These are phyloP conservation scores for Chrysemys picta DNA, from an alignment of 2,113 vertebrate genomes.

Conservation along the genomic window DNA sequence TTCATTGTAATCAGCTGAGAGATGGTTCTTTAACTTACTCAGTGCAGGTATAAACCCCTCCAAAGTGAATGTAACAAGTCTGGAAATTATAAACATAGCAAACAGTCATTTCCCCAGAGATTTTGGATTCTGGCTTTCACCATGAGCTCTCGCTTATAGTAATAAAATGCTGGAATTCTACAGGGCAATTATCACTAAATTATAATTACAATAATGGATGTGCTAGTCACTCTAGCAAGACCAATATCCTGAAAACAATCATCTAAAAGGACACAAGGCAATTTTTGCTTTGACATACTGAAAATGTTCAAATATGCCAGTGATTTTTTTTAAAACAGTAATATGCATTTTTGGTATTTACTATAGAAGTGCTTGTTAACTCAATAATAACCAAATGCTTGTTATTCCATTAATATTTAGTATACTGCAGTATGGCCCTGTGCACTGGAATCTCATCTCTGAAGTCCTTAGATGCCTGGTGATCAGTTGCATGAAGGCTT, in stretches of 20 bases:
- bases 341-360: slow-evolving; percentile 72
- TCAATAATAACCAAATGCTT: slow-evolving; percentile 64
- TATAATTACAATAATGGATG: slow-evolving; percentile 73
- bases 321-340: slow-evolving; percentile 61
- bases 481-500: slow-evolving; percentile 47
- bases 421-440: slow-evolving; percentile 40
- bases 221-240: slow-evolving; percentile 66
- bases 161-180: slow-evolving; percentile 66
- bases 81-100: slow-evolving; percentile 78
- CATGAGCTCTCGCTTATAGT: slow-evolving; percentile 46
- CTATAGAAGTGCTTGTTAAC: slow-evolving; percentile 75
- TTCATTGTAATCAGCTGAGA: slow-evolving; percentile 68
- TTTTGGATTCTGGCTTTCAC: slow-evolving; percentile 35
- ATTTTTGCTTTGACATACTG: slow-evolving; percentile 68
- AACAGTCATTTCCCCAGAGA: slow-evolving; percentile 56
- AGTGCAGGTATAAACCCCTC: slow-evolving; percentile 63
- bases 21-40: slow-evolving; percentile 53
- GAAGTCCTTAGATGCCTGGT: slow-evolving; percentile 55
- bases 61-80: slow-evolving; percentile 50
- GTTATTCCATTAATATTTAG: slow-evolving; percentile 60
- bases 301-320: slow-evolving; percentile 67
- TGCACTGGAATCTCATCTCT: slow-evolving; percentile 32
- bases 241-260: slow-evolving; percentile 70
- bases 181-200: slow-evolving; percentile 73
- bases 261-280: slow-evolving; percentile 70